Base-by-base conservation (phyloP, 1,140 invertebrate genomes). In the Whitmania pigra region DNA sequence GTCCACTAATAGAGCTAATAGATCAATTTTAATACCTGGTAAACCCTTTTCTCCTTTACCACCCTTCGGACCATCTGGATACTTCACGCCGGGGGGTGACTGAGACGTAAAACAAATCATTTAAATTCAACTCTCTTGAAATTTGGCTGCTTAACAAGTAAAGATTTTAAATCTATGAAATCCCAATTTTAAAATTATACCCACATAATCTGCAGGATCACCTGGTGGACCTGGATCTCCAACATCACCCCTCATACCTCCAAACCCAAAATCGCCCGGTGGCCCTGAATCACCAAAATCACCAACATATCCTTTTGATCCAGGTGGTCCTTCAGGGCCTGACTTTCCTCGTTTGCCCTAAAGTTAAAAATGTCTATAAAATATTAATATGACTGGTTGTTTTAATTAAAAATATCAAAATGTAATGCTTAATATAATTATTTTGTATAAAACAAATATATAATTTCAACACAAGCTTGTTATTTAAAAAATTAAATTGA, bases 251-350 rank as follows among this genome's bases (percentile, higher is more conserved):
- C 11, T 69, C 43, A 49, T 31, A 13, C 67, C 67, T 2, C 22
- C 22, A 49, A 40, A 40, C 7, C 67, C 67, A 17, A 18, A 15
- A 67, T 36, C 71, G 6, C 57, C 57, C 29, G 2, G 7, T 31
- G 22, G 22, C 11, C 57, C 57, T 25, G 18, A 15, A 25, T 25
- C 22, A 63, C 57, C 57, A 3, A 9, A 55, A 18, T 63, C 31
- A 20, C 71, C 71, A n/a, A 79, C 78, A 18, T 78, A 71, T 43
- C 87, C 89, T 66, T 78, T 75, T 22, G 31, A 15, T 27, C 72
- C 72, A n/a, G 22, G 13, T 53, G 49, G 29, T 36, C 73, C 73
- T 40, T 60, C 53, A 36, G 54, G 29, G 17, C 73, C 73, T 22
- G n/a, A 29, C 31, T 72, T 53, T 72, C 73, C 73, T 31, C 57